Percentiles rank a stretch among this genome's conserved stretches.
Evolutionary conservation across 2,113 vertebrate species (phyloP).

Genomic region (Macquaria ambigua): DNA sequence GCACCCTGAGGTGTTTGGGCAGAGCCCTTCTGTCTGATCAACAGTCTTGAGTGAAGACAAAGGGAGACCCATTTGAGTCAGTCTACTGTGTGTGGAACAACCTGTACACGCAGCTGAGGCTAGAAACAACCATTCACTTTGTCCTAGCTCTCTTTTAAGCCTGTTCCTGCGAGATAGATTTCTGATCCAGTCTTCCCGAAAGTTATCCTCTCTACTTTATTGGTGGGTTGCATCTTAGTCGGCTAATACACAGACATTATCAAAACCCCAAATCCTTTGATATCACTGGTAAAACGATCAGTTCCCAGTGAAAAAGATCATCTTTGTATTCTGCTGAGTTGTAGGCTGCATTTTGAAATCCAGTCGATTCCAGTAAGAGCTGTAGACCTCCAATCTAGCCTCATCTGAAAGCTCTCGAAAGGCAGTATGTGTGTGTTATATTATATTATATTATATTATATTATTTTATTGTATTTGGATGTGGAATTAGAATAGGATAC

Average conservation of each 20-base stretch:
- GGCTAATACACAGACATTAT: not conserved
- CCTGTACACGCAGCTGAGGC: not conserved
- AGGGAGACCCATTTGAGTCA: not conserved
- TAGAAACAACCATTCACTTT: not conserved
- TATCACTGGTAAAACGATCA: not conserved
- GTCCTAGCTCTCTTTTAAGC: not conserved
- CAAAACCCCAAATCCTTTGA: not conserved
- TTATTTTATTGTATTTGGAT: not conserved
- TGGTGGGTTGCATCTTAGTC: not conserved
- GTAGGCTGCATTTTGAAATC: constrained; percentile 1
- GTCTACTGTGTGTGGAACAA: not conserved
- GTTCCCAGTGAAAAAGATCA: not conserved
- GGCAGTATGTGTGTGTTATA: not conserved
- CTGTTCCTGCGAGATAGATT: not conserved
- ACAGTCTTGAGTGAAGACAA: constrained; percentile 7
- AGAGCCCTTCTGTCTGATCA: constrained; percentile 15
- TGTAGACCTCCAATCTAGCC: not conserved
- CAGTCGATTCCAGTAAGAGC: not conserved
- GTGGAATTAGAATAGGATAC: not conserved
- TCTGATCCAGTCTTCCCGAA: not conserved
- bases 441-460: not conserved
- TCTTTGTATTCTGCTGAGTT: not conserved
- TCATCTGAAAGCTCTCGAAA: not conserved
- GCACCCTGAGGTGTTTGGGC: constrained; percentile 7
- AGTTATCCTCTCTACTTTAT: not conserved